phyloP scores from a whole-genome alignment of 2,113 vertebrate genomes.

The Colossoma macropomum region DNA sequence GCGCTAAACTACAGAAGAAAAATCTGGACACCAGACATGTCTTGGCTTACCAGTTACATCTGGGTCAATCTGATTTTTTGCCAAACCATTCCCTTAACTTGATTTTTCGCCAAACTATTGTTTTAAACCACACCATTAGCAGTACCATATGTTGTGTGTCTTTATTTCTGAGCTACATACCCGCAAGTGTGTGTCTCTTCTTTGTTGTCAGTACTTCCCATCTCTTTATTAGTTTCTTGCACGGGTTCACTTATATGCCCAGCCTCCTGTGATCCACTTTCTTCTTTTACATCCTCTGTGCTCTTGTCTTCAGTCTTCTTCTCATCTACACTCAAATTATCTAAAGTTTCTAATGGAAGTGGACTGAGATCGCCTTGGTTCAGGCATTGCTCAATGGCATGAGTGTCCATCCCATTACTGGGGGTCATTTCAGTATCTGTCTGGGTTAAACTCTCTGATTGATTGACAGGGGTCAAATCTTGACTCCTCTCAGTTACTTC shows the following conservation, averaged over 20 bases:
- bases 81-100: no score
- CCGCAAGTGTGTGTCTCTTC: slow-evolving; percentile 42
- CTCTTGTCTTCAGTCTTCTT: slow-evolving; percentile 35
- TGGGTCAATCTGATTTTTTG: no score
- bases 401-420: neutral
- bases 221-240: neutral
- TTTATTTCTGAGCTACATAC: slow-evolving; percentile 26
- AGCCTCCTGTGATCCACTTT: neutral
- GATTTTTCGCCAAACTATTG: no score
- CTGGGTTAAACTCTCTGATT: slow-evolving; percentile 7
- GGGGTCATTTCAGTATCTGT: slow-evolving; percentile 9
- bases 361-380: slow-evolving; percentile 19
- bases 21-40: neutral
- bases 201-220: slow-evolving; percentile 27
- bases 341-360: slow-evolving; percentile 14
- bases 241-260: neutral
- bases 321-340: slow-evolving; percentile 21
- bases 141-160: neutral
- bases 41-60: neutral
- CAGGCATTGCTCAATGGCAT: slow-evolving; percentile 20
- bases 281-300: slow-evolving; percentile 19
- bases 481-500: neutral
- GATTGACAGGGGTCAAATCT: neutral
- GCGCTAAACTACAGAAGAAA: neutral
- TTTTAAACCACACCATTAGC: no score